These are phyloP conservation scores for Myocastor coypus DNA, from an alignment of 2,113 vertebrate genomes.

Conservation along the genomic window DNA sequence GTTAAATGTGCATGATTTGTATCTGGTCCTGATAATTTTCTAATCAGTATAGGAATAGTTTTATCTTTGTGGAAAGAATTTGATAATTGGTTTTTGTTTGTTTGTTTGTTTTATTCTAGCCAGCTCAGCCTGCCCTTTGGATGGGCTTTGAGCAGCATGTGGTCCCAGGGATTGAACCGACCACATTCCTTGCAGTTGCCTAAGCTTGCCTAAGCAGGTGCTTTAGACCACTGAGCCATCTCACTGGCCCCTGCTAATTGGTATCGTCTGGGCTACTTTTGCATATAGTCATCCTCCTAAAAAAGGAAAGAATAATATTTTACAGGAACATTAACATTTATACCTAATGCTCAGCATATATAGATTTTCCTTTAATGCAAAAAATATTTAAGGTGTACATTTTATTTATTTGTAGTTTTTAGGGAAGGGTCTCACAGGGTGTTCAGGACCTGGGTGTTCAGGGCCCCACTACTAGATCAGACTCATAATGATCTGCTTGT, in stretches of 20 bases:
- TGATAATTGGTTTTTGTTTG: too few species aligned
- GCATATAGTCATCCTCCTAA: background rate
- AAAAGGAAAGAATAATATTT: background rate
- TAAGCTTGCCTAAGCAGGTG: too few species aligned
- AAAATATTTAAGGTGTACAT: background rate
- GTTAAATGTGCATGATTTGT: background rate
- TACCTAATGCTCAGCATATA: background rate
- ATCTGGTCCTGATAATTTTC: background rate
- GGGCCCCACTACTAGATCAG: too few species aligned
- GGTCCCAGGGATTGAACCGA: too few species aligned
- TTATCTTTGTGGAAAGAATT: conserved; percentile 44
- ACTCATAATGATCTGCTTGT: too few species aligned
- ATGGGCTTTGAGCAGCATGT: too few species aligned
- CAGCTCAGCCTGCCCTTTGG: too few species aligned
- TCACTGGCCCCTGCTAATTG: background rate
- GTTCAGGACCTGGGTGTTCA: too few species aligned
- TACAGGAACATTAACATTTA: background rate
- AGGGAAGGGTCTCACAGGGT: too few species aligned
- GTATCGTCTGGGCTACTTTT: background rate
- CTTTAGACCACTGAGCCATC: too few species aligned
- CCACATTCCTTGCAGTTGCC: too few species aligned
- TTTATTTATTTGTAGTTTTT: background rate
- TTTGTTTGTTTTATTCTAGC: too few species aligned
- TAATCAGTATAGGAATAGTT: background rate
- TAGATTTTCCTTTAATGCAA: conserved; percentile 21